Percentiles rank a stretch among this genome's conserved stretches.
These are phyloP conservation scores for Troides aeacus DNA, from an alignment of 2,888 invertebrate genomes.

Conservation along the genomic window DNA sequence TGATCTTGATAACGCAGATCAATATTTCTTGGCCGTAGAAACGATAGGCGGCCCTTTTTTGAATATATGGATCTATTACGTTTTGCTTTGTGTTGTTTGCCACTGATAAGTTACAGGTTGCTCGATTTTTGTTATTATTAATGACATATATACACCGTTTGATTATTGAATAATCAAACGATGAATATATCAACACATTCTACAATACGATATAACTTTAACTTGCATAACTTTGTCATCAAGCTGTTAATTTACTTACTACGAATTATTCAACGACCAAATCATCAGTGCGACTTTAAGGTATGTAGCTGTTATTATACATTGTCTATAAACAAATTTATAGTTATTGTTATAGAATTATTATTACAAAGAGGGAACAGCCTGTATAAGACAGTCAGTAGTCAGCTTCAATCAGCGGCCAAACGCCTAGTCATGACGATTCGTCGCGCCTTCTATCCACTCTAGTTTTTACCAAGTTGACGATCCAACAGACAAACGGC, in stretches of 20 bases:
- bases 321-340: too few species aligned
- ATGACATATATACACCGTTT: too few species aligned
- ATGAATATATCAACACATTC: too few species aligned
- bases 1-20: conserved; percentile 31
- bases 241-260: too few species aligned
- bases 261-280: too few species aligned
- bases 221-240: too few species aligned
- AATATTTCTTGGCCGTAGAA: conserved; percentile 37
- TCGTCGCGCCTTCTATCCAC: conserved; percentile 69
- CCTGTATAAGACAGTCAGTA: conserved; percentile 52
- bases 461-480: conserved; percentile 55
- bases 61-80: conserved; percentile 71
- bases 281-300: too few species aligned
- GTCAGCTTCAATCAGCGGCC: conserved; percentile 61
- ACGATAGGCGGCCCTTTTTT: conserved; percentile 56
- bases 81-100: conserved; percentile 60
- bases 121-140: conserved; percentile 27
- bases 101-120: conserved; percentile 49
- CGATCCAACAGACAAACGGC: conserved; percentile 31
- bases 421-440: conserved; percentile 69
- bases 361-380: conserved; percentile 35
- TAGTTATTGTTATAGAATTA: background rate
- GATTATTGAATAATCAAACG: background rate
- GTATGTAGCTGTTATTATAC: too few species aligned
- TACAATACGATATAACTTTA: too few species aligned